Evolutionary conservation across 2,797 vertebrate genomes (phyloP).

Genomic region (Gymnothorax reevesii): DNA sequence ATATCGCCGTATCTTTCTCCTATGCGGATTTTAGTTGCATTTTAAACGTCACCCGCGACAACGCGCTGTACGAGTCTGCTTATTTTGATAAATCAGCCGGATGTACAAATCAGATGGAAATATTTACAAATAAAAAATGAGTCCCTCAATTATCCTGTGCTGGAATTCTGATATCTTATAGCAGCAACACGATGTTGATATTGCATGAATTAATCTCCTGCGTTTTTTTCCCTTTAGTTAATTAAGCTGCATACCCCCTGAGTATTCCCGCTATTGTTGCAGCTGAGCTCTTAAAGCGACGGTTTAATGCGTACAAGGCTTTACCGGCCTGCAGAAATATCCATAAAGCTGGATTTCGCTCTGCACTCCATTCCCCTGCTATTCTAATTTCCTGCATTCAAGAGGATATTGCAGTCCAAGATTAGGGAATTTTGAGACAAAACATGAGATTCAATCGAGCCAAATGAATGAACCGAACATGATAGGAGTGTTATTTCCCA

Average conservation of each 20-base stretch:
- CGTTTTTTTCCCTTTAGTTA: neutral
- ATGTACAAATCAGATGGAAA: neutral
- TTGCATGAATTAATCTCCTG: neutral
- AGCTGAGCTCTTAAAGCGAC: neutral
- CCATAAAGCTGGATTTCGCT: neutral
- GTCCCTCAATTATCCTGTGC: neutral
- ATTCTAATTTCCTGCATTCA: neutral
- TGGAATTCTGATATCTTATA: constrained; percentile 6
- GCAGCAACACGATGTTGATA: neutral
- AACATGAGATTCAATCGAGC: neutral
- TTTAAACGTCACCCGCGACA: neutral
- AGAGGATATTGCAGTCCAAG: neutral
- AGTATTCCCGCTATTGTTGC: neutral
- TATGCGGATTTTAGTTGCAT: neutral
- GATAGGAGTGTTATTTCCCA: constrained; percentile 9
- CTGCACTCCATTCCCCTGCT: neutral
- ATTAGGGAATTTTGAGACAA: neutral
- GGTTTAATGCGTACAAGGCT: neutral
- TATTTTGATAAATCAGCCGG: neutral
- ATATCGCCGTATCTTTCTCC: neutral
- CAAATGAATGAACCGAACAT: neutral
- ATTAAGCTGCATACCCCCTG: neutral
- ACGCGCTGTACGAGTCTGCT: neutral
- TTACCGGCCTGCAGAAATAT: neutral
- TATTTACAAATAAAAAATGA: neutral